A percentile compares a stretch with the other conserved stretches of the same genome.
Conservation (phyloP, 2,888 invertebrate species). For the Agrenia bidenticulata region DNA sequence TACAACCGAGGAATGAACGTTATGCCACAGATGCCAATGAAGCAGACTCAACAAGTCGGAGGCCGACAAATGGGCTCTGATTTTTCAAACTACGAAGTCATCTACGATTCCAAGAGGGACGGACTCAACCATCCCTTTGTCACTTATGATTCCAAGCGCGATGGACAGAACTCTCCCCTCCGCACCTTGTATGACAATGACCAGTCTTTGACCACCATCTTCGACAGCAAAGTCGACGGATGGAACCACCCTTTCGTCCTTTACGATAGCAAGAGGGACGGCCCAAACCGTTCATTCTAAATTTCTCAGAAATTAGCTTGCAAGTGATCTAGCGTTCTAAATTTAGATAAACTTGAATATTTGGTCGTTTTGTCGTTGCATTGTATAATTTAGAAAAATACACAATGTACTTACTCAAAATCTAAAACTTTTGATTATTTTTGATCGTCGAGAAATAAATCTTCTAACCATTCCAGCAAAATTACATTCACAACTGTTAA, state of each 20-base stretch:
- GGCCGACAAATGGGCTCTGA: slow-evolving; percentile 14
- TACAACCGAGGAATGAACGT: slow-evolving; percentile 10
- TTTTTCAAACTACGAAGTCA: slow-evolving; percentile 39
- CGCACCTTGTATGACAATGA: slow-evolving; percentile 33
- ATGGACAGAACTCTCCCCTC: slow-evolving; percentile 39
- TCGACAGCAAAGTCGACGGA: slow-evolving; percentile 39
- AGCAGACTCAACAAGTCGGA: not conserved
- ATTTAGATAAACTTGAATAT: too few relatives aligned
- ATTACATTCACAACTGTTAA: too few relatives aligned
- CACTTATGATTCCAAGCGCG: slow-evolving; percentile 41
- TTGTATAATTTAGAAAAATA: too few relatives aligned
- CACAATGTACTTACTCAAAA: too few relatives aligned
- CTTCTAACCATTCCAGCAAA: too few relatives aligned
- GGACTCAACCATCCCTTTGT: slow-evolving; percentile 43
- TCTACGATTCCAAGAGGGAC: slow-evolving; percentile 40
- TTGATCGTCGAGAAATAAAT: too few relatives aligned
- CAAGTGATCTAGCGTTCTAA: too few relatives aligned
- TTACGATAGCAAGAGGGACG: slow-evolving; percentile 38
- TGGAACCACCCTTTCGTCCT: slow-evolving; percentile 37
- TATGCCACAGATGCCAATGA: slow-evolving; percentile 10
- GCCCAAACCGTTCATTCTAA: slow-evolving; percentile 29
- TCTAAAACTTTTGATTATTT: too few relatives aligned
- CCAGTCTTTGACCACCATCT: slow-evolving; percentile 35
- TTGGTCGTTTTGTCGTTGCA: too few relatives aligned
- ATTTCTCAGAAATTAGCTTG: not conserved